These are phyloP conservation scores for Dynastes hyllus DNA, from an alignment of 2,888 invertebrate species.

Conservation along the genomic window DNA sequence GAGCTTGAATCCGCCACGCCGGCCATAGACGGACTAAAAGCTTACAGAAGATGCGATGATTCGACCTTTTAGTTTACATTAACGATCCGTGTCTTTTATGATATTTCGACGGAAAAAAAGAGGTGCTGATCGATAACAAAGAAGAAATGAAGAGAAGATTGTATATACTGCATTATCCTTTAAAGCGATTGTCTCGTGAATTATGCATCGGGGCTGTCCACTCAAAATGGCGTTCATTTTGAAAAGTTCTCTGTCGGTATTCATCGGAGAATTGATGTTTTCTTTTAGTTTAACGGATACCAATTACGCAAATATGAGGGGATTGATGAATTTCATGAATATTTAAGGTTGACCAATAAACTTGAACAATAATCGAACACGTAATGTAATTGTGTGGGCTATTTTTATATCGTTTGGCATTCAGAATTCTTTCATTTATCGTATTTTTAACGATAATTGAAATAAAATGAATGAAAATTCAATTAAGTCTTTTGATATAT, in stretches of 20 bases:
- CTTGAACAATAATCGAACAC: too few species aligned
- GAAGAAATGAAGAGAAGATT: constrained; percentile 12
- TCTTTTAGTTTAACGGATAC: not conserved
- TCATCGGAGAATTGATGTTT: constrained; percentile 12
- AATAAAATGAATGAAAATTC: too few species aligned
- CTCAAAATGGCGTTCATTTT: constrained; percentile 7
- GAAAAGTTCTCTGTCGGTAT: not conserved
- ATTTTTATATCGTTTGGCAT: too few species aligned
- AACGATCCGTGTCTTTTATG: constrained; percentile 66
- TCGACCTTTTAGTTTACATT: constrained; percentile 65
- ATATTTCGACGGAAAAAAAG: constrained; percentile 62
- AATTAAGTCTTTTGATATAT: too few species aligned
- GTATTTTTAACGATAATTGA: too few species aligned
- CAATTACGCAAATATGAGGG: not conserved
- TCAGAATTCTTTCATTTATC: too few species aligned
- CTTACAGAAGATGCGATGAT: constrained; percentile 52
- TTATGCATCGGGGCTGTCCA: not conserved
- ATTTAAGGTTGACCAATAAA: too few species aligned
- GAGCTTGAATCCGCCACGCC: constrained; percentile 49
- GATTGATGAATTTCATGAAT: too few species aligned
- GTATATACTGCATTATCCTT: not conserved
- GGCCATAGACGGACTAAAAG: constrained; percentile 57
- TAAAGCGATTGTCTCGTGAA: constrained; percentile 25
- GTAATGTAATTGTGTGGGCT: too few species aligned
- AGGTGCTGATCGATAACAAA: constrained; percentile 63